phyloP scores from a whole-genome alignment of 2,888 invertebrate genomes.

The Aphrophora alni region DNA sequence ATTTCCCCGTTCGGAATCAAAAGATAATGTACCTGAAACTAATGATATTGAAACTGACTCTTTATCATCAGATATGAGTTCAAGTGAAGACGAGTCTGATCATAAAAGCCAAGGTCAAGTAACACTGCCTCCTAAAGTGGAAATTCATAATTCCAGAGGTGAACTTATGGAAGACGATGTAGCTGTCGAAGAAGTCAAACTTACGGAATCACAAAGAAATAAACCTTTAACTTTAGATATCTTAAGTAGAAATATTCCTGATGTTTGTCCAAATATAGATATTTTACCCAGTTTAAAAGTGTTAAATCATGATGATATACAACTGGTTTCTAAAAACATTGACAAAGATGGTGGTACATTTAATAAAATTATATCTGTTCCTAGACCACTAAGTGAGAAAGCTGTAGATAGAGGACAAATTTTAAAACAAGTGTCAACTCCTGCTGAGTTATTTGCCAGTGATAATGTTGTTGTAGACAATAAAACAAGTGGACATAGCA shows the following conservation, averaged over 20 bases:
- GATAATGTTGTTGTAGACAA: constrained; percentile 37
- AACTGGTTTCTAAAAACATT: constrained; percentile 43
- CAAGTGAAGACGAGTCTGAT: constrained; percentile 52
- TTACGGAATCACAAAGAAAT: constrained; percentile 45
- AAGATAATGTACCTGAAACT: constrained; percentile 38
- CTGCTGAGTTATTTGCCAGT: constrained; percentile 48
- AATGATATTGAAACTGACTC: constrained; percentile 51
- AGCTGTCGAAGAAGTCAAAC: constrained; percentile 48
- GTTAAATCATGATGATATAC: constrained; percentile 39
- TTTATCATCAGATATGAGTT: constrained; percentile 55
- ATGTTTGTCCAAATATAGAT: constrained; percentile 46
- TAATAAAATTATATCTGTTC: constrained; percentile 52
- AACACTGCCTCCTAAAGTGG: constrained; percentile 69
- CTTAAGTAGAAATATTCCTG: constrained; percentile 46
- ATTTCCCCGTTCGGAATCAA: constrained; percentile 60
- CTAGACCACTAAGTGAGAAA: constrained; percentile 44
- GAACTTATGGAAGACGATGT: constrained; percentile 63
- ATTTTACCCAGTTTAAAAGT: constrained; percentile 23
- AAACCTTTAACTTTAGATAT: constrained; percentile 42
- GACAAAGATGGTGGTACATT: constrained; percentile 43
- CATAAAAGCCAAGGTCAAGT: constrained; percentile 44
- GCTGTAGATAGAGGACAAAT: constrained; percentile 46
- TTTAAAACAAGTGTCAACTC: constrained; percentile 50
- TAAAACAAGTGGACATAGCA: constrained; percentile 59
- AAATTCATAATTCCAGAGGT: constrained; percentile 75